phyloP scores from a whole-genome alignment of 2,113 vertebrate genomes.

The Todiramphus chloris region DNA sequence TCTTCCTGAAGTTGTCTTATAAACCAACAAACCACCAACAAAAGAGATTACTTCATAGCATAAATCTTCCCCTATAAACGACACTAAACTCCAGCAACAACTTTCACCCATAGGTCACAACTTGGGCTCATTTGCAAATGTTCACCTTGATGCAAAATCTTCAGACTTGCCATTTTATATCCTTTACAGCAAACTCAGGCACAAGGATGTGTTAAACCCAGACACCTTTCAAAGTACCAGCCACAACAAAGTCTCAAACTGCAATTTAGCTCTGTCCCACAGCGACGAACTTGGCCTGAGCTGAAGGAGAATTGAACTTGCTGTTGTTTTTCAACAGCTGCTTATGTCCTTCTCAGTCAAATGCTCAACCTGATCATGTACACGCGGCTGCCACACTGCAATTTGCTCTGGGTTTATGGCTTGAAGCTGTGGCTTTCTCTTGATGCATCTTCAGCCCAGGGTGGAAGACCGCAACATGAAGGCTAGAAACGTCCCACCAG shows the following conservation, averaged over 20 bases:
- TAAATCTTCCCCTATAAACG: neutral
- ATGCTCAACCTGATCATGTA: neutral
- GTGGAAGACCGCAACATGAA: accelerated
- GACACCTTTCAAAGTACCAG: neutral
- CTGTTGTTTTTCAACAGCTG: neutral
- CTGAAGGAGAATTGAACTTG: neutral
- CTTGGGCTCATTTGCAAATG: neutral
- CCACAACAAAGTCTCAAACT: neutral
- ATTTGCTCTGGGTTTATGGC: neutral
- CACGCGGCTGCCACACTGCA: accelerated
- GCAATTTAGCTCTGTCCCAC: neutral
- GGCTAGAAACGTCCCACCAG: neutral
- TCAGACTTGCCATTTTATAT: neutral
- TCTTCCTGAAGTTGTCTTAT: neutral
- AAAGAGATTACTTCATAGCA: neutral
- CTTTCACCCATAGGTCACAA: neutral
- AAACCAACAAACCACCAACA: neutral
- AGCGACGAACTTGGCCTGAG: neutral
- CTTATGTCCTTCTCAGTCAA: neutral
- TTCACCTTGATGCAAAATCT: neutral
- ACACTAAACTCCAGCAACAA: neutral
- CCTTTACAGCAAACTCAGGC: neutral
- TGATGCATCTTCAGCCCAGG: neutral
- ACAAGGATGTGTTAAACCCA: accelerated
- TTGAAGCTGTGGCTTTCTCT: neutral